These are phyloP conservation scores for Plagodis pulveraria DNA, from an alignment of 2,888 invertebrate species.

Conservation along the genomic window DNA sequence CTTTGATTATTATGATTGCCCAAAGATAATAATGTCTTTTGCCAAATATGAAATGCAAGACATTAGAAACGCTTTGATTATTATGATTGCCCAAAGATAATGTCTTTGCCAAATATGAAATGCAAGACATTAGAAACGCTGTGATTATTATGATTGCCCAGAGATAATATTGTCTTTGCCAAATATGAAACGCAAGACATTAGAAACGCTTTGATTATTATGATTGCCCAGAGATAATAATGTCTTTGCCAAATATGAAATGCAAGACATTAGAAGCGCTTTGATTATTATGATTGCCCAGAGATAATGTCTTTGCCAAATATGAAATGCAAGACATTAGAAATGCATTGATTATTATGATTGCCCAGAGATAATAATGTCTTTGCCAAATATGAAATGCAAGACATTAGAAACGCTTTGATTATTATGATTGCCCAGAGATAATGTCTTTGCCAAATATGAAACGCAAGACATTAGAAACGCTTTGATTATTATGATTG, in stretches of 20 bases:
- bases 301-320: constrained; percentile 7
- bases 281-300: neutral
- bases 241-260: constrained; percentile 9
- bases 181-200: constrained; percentile 2
- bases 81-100: neutral
- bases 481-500: neutral
- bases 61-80: no score
- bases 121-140: constrained; percentile 9
- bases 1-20: neutral
- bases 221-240: neutral
- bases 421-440: neutral
- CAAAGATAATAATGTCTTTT: neutral
- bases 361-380: neutral
- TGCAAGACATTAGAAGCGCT: constrained; percentile 5
- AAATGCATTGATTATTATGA: neutral
- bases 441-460: constrained; percentile 14
- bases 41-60: constrained; percentile 2
- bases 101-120: constrained; percentile 10
- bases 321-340: constrained; percentile 12
- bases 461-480: constrained; percentile 9
- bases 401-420: neutral
- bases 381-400: constrained; percentile 6
- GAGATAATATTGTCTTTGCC: no score
- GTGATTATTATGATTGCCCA: no score
- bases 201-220: neutral